These are phyloP conservation scores for Nipponia nippon DNA, from an alignment of 2,113 vertebrate genomes.

Conservation along the genomic window DNA sequence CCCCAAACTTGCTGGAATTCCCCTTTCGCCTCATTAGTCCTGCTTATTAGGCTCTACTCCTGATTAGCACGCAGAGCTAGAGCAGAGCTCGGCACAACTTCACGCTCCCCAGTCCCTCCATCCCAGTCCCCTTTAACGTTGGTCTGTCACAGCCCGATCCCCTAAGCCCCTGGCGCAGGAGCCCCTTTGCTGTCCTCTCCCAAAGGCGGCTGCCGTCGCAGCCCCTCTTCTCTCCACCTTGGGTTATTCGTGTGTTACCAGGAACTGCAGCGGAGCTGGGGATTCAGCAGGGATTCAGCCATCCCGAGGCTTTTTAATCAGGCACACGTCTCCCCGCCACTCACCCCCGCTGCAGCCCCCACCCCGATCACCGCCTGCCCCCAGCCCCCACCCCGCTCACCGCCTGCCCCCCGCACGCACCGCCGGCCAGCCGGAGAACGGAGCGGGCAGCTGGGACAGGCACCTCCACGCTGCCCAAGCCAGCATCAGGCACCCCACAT, in stretches of 20 bases:
- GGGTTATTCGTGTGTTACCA: background rate
- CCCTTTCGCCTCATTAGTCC: background rate
- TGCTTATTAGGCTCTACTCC: background rate
- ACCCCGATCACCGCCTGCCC: background rate
- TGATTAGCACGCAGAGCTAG: background rate
- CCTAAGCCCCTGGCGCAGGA: background rate
- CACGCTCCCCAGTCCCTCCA: background rate
- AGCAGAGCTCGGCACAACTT: background rate
- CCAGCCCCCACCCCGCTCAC: background rate
- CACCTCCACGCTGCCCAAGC: too few relatives aligned
- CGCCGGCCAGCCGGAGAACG: fast-evolving
- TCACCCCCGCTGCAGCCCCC: background rate
- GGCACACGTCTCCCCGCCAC: background rate
- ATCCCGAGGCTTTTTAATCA: background rate
- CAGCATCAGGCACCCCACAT: fast-evolving
- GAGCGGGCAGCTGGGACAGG: background rate
- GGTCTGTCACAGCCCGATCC: background rate
- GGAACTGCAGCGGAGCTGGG: background rate
- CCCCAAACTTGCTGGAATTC: background rate
- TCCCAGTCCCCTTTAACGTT: background rate
- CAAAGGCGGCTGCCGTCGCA: background rate
- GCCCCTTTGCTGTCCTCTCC: background rate
- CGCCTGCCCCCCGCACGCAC: background rate
- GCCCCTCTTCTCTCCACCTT: background rate
- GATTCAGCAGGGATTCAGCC: background rate